Evolutionary conservation across 2,797 vertebrate genomes (phyloP), one percentile per base, ranked within the genome.

Genomic region (Myotis findleyi): DNA sequence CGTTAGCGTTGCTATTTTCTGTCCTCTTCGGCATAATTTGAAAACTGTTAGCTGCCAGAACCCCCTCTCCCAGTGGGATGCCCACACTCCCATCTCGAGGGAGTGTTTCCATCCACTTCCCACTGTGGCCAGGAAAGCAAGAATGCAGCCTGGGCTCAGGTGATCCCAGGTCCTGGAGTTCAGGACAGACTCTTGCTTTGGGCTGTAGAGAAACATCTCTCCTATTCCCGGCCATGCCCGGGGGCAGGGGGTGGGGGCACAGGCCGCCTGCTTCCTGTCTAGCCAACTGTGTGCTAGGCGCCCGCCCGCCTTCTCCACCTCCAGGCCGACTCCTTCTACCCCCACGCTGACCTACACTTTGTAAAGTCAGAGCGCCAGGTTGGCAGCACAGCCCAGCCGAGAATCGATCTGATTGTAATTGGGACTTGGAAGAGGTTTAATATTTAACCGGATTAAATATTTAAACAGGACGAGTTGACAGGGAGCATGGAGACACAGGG

Each of bases 361-460:
- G 17, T 44, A 16, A 30, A 62, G 93, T 41, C 14, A 30, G 84
- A 55, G 47, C 0, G 4, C 62, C 88, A 44, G 82, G 68, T 33
- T 10, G n/a, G 41, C 66, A 9, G n/a, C 87, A 76, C 10, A 27
- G 62, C 44, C 62, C 17, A n/a, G n/a, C 13, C 3, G 20, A 77
- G 93, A 94, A 98, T 97, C 57, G 71, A 96, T 97, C 73, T 6
- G 47, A 47, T 55, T 38, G 41, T 92, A 94, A 97, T 44, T 94
- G 94, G 81, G 96, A 76, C 84, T 94, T 92, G 89, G 95, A 96
- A 94, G 91, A 97, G 41, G 96, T 96, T 97, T 97, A 97, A 96
- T 97, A 95, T 97, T 98, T 97, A 97, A 97, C 96, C 33, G 87
- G 82, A 91, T 89, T 94, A 96, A 97, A 96, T 96, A 96, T 97